Evolutionary conservation across 1,140 invertebrate species (phyloP).

Genomic region (Helicoverpa armigera): DNA sequence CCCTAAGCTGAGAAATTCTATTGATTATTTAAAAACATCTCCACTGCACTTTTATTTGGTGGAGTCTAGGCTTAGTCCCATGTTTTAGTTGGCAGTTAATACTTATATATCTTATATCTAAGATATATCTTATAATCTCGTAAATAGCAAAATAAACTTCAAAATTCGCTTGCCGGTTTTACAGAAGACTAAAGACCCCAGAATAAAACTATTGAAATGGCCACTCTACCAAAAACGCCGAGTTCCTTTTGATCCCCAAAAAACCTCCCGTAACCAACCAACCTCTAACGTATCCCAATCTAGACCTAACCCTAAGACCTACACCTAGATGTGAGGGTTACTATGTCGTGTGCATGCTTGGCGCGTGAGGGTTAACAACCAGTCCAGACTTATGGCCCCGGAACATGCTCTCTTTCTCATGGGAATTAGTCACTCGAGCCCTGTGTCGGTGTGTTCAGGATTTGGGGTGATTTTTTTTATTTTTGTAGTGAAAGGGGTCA

Average conservation of each 20-base stretch:
- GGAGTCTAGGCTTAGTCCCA: no score
- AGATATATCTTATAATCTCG: no score
- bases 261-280: background rate
- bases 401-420: slow-evolving; percentile 26
- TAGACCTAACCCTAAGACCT: background rate
- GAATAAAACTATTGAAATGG: no score
- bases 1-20: no score
- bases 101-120: no score
- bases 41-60: no score
- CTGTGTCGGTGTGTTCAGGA: slow-evolving; percentile 6
- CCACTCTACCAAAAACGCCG: no score
- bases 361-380: slow-evolving; percentile 31
- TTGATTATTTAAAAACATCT: no score
- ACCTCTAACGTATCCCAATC: background rate
- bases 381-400: slow-evolving; percentile 21
- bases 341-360: slow-evolving; percentile 34
- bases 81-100: no score
- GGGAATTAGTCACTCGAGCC: slow-evolving; percentile 31
- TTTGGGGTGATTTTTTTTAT: background rate
- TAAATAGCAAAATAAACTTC: no score
- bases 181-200: no score
- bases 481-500: background rate
- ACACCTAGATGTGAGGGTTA: background rate
- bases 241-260: background rate
- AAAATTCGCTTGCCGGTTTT: no score